Percentiles rank a stretch among this genome's conserved stretches.
Evolutionary conservation across 2,113 vertebrate species (phyloP).

Genomic region (Entelurus aequoreus): DNA sequence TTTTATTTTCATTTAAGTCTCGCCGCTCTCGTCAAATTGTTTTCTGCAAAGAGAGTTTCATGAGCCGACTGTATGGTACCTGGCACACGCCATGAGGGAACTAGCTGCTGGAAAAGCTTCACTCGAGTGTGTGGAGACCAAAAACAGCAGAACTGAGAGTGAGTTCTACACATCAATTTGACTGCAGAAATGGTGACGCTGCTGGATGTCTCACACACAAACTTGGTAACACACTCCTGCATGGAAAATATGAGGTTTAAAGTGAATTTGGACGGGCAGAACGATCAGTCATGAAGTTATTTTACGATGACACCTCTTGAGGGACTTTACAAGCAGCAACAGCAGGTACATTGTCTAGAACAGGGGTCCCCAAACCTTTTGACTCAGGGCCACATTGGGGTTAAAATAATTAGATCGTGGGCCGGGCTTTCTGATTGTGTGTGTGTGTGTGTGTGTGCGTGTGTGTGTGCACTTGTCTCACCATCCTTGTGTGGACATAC

Average conservation of each 20-base stretch:
- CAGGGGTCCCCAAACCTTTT: too few species aligned
- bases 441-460: too few species aligned
- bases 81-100: background rate
- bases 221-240: background rate
- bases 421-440: too few species aligned
- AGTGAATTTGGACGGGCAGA: background rate
- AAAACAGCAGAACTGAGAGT: constrained; percentile 4
- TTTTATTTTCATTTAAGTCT: constrained; percentile 1
- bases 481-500: too few species aligned
- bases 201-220: background rate
- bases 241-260: background rate
- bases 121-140: background rate
- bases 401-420: too few species aligned
- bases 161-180: background rate
- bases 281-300: background rate
- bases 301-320: background rate
- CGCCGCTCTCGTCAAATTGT: background rate
- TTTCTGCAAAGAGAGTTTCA: constrained; percentile 3
- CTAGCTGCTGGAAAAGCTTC: constrained; percentile 3
- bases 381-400: too few species aligned
- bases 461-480: too few species aligned
- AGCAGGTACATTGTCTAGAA: background rate
- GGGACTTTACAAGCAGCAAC: background rate
- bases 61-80: background rate
- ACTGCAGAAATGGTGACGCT: constrained; percentile 3